Base-by-base conservation (phyloP, 2,888 invertebrate species). In the Timema cristinae region DNA sequence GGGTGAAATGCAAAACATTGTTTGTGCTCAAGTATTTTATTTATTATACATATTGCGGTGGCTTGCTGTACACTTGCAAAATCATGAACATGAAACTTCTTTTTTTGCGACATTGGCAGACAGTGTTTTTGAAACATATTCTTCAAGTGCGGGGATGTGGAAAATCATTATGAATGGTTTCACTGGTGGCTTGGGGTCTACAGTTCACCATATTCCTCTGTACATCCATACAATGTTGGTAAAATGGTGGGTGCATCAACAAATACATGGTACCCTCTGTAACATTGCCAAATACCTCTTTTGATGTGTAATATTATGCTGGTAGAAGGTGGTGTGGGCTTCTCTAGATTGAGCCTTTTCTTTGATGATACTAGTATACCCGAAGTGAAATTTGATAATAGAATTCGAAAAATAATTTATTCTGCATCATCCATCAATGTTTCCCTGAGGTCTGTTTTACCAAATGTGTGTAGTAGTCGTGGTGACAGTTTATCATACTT, bases 401-500 rank as follows among this genome's bases (percentile, higher is more conserved):
- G 59, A 15, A 59, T 59, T 5, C 15, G 0, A 59, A 59, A 13
- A 7, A 59, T 13, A 59, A 59, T 13, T 13, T 59, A 7, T 59
- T 59, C 59, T 15, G 5, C 59, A 59, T 13, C 59, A 59, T 59
- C 13, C 5, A 59, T 59, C n/a, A 59, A 13, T 59, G n/a, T 9
- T n/a, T 59, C 15, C 10, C n/a, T 16, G 9, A 59, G 5, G 59
- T 59, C 15, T n/a, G 59, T n/a, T 59, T 59, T n/a, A 13, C 13
- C 13, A 32, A 59, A 59, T 59, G 59, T 59, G 10, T 59, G 59
- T n/a, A 59, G 59, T 59, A 59, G 59, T 5, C n/a, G 59, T 59
- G 59, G 59, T 59, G 59, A 59, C 59, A 59, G 1, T 13, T 59
- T 59, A n/a, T n/a, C 59, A n/a, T 59, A n/a, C n/a, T 59, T 59